phyloP scores from a whole-genome alignment of 2,797 vertebrate genomes.

The Eleutherodactylus coqui region DNA sequence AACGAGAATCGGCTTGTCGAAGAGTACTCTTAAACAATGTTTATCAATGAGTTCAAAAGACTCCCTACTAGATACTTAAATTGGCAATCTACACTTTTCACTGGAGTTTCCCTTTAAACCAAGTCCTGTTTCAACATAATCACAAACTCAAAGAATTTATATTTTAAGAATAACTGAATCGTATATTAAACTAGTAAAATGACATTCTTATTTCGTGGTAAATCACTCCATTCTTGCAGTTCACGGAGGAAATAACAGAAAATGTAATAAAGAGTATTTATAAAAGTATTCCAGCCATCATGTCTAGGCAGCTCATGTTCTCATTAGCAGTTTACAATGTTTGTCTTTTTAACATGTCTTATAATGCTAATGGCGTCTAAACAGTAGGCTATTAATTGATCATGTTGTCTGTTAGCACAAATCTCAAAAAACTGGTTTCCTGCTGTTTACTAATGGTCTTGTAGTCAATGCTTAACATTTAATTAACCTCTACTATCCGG shows the following conservation, averaged over 20 bases:
- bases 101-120: neutral
- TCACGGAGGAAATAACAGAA: neutral
- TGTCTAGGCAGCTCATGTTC: neutral
- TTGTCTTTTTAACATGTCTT: conserved; percentile 11
- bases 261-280: neutral
- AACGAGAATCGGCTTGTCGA: too few species aligned
- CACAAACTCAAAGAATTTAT: neutral
- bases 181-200: neutral
- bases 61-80: too few species aligned
- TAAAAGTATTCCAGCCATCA: neutral
- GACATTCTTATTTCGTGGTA: neutral
- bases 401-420: conserved; percentile 1
- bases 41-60: too few species aligned
- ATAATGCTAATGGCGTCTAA: conserved; percentile 11
- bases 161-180: neutral
- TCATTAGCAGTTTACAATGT: neutral
- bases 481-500: neutral
- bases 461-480: conserved; percentile 10
- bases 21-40: too few species aligned
- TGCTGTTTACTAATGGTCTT: conserved; percentile 17
- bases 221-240: neutral
- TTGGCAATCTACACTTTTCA: too few species aligned
- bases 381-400: conserved; percentile 38
- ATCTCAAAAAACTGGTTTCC: conserved; percentile 6
- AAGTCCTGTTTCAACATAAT: neutral